These are phyloP conservation scores for Calameuta pallipes DNA, from an alignment of 2,888 invertebrate species.

Conservation along the genomic window DNA sequence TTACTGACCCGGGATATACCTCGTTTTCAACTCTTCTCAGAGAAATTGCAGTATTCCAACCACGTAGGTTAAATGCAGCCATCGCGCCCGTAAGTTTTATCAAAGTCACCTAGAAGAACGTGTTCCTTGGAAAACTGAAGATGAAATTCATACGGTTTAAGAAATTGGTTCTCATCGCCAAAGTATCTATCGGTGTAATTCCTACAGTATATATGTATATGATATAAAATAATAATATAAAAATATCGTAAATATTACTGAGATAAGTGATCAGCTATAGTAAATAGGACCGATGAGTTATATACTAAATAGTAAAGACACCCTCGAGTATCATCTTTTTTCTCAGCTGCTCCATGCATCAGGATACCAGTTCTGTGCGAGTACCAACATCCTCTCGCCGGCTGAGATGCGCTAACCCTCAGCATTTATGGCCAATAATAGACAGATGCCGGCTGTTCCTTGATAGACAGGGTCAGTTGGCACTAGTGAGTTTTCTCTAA, in stretches of 20 bases:
- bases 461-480: constrained; percentile 48
- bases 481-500: constrained; percentile 23
- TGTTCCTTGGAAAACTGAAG: background rate
- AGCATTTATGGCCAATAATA: constrained; percentile 37
- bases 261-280: background rate
- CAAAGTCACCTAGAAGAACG: background rate
- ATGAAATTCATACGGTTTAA: background rate
- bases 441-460: constrained; percentile 37
- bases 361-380: constrained; percentile 17
- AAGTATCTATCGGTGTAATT: background rate
- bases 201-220: background rate
- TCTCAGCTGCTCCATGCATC: constrained; percentile 21
- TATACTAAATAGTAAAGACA: background rate
- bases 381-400: constrained; percentile 27
- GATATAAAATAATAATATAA: background rate
- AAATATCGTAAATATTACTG: background rate
- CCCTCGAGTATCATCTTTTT: constrained; percentile 6
- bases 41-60: background rate
- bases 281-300: background rate
- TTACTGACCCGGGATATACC: background rate
- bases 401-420: constrained; percentile 19
- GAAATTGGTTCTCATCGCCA: background rate
- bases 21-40: background rate
- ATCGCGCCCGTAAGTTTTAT: background rate
- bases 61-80: background rate